These are phyloP conservation scores for Archaeoteleia sp. DNA, from an alignment of 2,888 invertebrate genomes.

Conservation along the genomic window DNA sequence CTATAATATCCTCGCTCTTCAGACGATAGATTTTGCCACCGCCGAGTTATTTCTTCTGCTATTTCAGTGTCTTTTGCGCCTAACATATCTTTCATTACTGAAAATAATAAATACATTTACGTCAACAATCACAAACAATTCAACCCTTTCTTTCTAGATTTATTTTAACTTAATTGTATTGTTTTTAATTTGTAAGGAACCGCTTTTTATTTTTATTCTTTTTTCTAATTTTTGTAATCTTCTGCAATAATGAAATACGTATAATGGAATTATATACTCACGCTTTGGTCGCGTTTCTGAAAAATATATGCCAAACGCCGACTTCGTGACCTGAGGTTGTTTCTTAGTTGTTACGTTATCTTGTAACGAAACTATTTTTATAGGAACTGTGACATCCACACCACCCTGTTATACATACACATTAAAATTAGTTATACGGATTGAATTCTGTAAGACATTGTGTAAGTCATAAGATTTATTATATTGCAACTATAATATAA, in stretches of 20 bases:
- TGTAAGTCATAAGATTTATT: no score
- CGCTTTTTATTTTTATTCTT: no score
- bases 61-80: conserved; percentile 69
- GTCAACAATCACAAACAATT: no score
- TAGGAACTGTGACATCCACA: conserved; percentile 21
- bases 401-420: conserved; percentile 62
- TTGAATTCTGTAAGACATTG: no score
- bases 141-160: no score
- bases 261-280: conserved; percentile 52
- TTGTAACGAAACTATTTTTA: neutral
- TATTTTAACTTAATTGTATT: no score
- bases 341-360: conserved; percentile 6
- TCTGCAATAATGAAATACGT: conserved; percentile 4
- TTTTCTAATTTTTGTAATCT: no score
- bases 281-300: conserved; percentile 67
- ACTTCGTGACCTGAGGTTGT: conserved; percentile 17
- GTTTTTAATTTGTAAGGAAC: no score
- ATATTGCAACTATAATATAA: no score
- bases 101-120: no score
- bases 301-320: conserved; percentile 71
- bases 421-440: no score
- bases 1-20: conserved; percentile 72
- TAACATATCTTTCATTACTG: conserved; percentile 66
- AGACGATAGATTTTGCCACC: conserved; percentile 70
- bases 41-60: conserved; percentile 68